Evolutionary conservation across 2,797 vertebrate genomes (phyloP), one percentile per base, ranked within the genome.

Genomic region (Podarcis lilfordi): DNA sequence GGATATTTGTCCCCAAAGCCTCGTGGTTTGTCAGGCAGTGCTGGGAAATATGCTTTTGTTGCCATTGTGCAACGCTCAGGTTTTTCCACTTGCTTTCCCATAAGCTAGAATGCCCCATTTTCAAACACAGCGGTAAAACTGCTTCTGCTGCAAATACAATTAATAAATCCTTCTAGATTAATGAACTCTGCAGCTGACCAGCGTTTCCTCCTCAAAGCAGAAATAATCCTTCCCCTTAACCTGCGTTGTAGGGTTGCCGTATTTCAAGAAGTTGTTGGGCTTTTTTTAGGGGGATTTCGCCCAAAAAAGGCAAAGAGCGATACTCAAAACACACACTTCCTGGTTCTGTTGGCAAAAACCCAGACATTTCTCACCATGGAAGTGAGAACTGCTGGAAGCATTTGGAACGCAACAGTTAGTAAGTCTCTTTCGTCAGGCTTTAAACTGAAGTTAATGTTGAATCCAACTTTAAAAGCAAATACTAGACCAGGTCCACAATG

Each of bases 81-180:
- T 66, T 75, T 27, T 66, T n/a, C 3, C 23, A 29, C 45, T 25
- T 3, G 25, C n/a, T 66, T 9, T 55, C 50, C 50, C 13, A 29
- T 77, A 43, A 85, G 64, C 19, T 43, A 66, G 11, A 27, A 19
- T 64, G 25, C 5, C 3, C 9, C 55, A 2, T 8, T n/a, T 35
- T 23, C 27, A 13, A 19, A 32, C 43, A 27, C 5, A 25, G 29
- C 32, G 81, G 55, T 91, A 88, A 87, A 91, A 91, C n/a, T 32
- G 35, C 13, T 8, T 55, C 32, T 59, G 35, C 50, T 85, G 25
- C 27, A 64, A 29, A 10, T 19, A 55, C 45, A 69, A 9, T 69
- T 37, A 72, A 50, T 37, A 23, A 84, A 66, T 77, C 59, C 27
- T 32, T 74, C 19, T 68, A 19, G 64, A 69, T 68, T 68, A 78